Evolutionary conservation across 2,888 invertebrate genomes (phyloP).

Genomic region (Ochlodes sylvanus): DNA sequence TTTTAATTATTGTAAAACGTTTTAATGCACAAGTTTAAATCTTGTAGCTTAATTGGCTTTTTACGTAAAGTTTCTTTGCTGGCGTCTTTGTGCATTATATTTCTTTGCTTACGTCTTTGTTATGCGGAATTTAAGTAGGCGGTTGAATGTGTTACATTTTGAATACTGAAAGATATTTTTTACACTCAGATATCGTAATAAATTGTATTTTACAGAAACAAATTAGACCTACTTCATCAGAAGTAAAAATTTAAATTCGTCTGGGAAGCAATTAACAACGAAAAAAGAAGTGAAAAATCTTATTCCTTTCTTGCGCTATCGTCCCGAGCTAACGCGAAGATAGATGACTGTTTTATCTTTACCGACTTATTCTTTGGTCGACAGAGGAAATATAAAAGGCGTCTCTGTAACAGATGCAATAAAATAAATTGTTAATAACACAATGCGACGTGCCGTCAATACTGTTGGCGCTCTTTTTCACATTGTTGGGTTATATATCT

Average conservation of each 20-base stretch:
- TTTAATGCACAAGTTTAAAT: no score
- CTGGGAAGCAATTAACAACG: conserved; percentile 19
- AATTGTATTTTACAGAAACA: background rate
- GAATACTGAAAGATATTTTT: background rate
- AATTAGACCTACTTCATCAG: conserved; percentile 1
- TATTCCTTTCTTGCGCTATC: conserved; percentile 1
- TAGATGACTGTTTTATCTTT: conserved; percentile 43
- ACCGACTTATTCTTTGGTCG: conserved; percentile 41
- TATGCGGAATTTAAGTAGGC: no score
- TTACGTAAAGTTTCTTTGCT: background rate
- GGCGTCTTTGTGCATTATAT: background rate
- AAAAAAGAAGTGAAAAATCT: conserved; percentile 10
- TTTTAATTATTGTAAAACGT: no score
- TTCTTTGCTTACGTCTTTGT: background rate
- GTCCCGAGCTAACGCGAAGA: conserved; percentile 42
- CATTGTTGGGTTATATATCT: no score
- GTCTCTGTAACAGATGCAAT: background rate
- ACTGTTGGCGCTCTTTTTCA: background rate
- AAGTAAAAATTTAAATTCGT: conserved; percentile 2
- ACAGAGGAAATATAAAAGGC: conserved; percentile 31
- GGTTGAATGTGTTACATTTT: no score
- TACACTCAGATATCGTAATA: background rate
- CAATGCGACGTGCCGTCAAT: background rate
- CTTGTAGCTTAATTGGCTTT: no score
- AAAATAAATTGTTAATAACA: background rate